Percentiles rank a stretch among this genome's conserved stretches.
Evolutionary conservation across 2,888 invertebrate genomes (phyloP).

Genomic region (Andrena hattorfiana): DNA sequence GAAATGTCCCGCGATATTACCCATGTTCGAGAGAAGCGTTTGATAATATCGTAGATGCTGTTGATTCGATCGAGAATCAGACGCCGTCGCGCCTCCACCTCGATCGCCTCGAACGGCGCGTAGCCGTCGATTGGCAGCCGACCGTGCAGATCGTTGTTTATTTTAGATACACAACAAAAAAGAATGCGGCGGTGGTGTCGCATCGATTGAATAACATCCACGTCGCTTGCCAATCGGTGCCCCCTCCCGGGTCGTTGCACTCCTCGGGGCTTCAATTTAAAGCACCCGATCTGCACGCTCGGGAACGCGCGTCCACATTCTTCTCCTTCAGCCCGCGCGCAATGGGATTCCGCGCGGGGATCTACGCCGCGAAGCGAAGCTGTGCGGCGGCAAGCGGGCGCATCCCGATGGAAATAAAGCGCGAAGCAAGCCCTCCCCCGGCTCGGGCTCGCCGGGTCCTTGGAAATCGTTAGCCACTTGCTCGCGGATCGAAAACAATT

Average conservation of each 20-base stretch:
- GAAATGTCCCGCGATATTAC: too few relatives aligned
- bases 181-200: slow-evolving; percentile 40
- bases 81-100: neutral
- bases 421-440: neutral
- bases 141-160: slow-evolving; percentile 49
- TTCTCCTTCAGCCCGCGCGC: too few relatives aligned
- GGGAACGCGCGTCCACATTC: neutral
- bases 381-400: slow-evolving; percentile 2
- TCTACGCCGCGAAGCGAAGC: neutral
- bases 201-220: slow-evolving; percentile 65
- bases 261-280: slow-evolving; percentile 27
- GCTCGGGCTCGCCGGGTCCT: slow-evolving; percentile 3
- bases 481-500: slow-evolving; percentile 31
- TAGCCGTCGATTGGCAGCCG: slow-evolving; percentile 36
- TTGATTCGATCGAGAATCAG: too few relatives aligned
- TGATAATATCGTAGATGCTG: too few relatives aligned
- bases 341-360: too few relatives aligned
- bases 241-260: slow-evolving; percentile 56
- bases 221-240: slow-evolving; percentile 64
- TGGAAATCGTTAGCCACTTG: slow-evolving; percentile 27
- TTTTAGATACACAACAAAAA: slow-evolving; percentile 49
- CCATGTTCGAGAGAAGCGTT: too few relatives aligned
- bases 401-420: neutral
- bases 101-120: neutral
- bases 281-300: slow-evolving; percentile 36